A percentile compares a stretch with the other conserved stretches of the same genome.
phyloP scores from a whole-genome alignment of 2,888 invertebrate genomes.

The Leptinotarsa tumamoca region DNA sequence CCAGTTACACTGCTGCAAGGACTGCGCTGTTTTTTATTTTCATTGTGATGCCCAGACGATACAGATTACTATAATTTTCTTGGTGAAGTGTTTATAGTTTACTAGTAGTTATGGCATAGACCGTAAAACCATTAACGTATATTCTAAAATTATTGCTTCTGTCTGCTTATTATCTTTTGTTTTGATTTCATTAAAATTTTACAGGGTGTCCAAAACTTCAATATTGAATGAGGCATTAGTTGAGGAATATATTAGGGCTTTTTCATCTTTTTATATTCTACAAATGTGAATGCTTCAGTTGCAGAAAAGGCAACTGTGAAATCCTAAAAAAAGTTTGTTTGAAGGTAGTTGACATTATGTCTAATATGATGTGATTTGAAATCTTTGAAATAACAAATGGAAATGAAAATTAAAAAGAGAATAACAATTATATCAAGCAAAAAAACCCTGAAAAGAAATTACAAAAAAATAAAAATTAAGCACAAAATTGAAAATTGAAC shows the following conservation, averaged over 20 bases:
- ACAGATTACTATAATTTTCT: neutral
- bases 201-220: neutral
- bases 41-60: constrained; percentile 3
- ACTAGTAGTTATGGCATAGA: neutral
- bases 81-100: neutral
- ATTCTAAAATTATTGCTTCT: neutral
- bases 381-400: too few relatives aligned
- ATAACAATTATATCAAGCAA: too few relatives aligned
- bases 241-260: neutral
- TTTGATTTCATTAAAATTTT: neutral
- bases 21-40: neutral
- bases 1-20: neutral
- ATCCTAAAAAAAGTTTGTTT: too few relatives aligned
- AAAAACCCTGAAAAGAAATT: too few relatives aligned
- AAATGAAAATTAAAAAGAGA: too few relatives aligned
- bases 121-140: neutral
- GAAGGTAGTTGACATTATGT: too few relatives aligned
- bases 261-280: neutral
- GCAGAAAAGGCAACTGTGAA: too few relatives aligned
- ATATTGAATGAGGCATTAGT: neutral
- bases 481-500: too few relatives aligned
- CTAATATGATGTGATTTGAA: too few relatives aligned
- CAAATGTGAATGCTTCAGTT: too few relatives aligned
- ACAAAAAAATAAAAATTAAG: too few relatives aligned
- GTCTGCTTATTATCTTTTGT: neutral